phyloP scores from a whole-genome alignment of 37 sponge, comb jelly and placozoan species.

The Haliclona indistincta region DNA sequence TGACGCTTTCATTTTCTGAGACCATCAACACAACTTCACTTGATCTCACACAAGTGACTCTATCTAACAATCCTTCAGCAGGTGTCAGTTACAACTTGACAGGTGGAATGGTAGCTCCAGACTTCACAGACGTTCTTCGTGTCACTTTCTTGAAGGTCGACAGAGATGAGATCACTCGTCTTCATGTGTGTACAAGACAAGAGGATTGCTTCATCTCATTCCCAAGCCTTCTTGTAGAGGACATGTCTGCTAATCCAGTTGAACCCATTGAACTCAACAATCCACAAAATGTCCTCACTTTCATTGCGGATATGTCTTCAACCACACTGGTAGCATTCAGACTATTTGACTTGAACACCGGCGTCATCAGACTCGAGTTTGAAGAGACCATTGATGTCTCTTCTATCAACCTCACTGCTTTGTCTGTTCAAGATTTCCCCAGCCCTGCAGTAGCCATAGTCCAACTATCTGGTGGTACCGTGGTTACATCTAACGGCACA shows the following conservation, averaged over 20 bases:
- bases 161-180: conserved; percentile 73
- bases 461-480: conserved; percentile 64
- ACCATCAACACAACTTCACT: conserved; percentile 81
- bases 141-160: conserved; percentile 58
- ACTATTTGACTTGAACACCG: conserved; percentile 75
- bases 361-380: conserved; percentile 66
- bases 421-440: conserved; percentile 65
- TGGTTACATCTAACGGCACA: conserved; percentile 62
- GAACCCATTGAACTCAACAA: conserved; percentile 9
- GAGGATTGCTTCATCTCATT: conserved; percentile 54
- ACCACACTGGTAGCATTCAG: conserved; percentile 57
- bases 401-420: conserved; percentile 51
- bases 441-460: conserved; percentile 23
- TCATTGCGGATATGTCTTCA: conserved; percentile 55
- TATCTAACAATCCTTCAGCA: conserved; percentile 19
- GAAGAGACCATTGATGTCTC: conserved; percentile 76
- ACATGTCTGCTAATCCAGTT: conserved; percentile 74
- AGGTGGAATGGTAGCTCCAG: conserved; percentile 45
- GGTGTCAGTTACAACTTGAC: conserved; percentile 61
- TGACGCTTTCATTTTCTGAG: conserved; percentile 87
- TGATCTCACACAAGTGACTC: conserved; percentile 46
- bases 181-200: conserved; percentile 60
- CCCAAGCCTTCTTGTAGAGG: conserved; percentile 49
- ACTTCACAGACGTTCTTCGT: conserved; percentile 25
- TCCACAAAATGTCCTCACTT: conserved; percentile 23